Base-by-base conservation (phyloP, 2,888 invertebrate species). In the Drosophila anomalipes region DNA sequence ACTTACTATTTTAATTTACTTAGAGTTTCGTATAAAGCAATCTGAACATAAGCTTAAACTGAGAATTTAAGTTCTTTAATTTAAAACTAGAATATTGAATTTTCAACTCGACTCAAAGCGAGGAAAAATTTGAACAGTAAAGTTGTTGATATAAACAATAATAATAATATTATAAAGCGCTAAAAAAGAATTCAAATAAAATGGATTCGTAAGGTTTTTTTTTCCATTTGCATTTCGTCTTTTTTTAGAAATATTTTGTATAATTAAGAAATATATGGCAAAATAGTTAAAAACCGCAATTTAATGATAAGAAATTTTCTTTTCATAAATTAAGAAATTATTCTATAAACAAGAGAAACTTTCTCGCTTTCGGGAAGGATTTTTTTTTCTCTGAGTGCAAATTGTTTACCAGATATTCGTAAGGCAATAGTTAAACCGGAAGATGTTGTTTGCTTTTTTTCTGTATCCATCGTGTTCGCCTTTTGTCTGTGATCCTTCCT, bases 281-380 rank as follows among this genome's bases (percentile, higher is more conserved):
- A 41, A 4, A 10, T n/a, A 12, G 4, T 22, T 9, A 1, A 12
- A 44, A 22, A 2, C 0, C 10, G 0, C 2, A 5, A 22, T 44
- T 5, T 1, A 22, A 22, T 44, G 22, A 12, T 12, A 44, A 12
- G 12, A 41, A 41, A 22, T 41, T 22, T 22, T 22, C 1, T 14
- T 22, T 22, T 22, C n/a, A 41, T 41, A 41, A 19, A n/a, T 41
- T n/a, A 4, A 4, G 10, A 41, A n/a, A 47, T 41, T 41, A 41
- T n/a, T n/a, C 1, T 10, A n/a, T 4, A 41, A 41, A 10, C 0
- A n/a, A 4, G 10, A 2, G 4, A 0, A n/a, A 10, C 4, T n/a
- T n/a, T 41, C 2, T 1, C n/a, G 41, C 41, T 41, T 12, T 4
- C 10, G n/a, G 41, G 0, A n/a, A 10, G 4, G n/a, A 1, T 7